phyloP scores from a whole-genome alignment of 2,113 vertebrate species.

The Leptobrachium ailaonicum region DNA sequence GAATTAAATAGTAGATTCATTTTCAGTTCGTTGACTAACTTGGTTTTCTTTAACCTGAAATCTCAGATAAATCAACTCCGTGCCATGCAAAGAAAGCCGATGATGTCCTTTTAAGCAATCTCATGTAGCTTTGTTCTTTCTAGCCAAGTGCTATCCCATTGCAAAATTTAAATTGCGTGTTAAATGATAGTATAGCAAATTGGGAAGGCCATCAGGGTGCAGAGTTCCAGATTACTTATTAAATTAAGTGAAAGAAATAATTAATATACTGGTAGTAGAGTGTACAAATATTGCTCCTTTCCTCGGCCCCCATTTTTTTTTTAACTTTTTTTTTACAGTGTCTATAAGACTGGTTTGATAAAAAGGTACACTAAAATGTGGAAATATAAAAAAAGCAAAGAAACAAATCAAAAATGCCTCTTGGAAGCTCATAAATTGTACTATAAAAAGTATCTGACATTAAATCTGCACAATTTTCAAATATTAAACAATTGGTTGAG shows the following conservation, averaged over 20 bases:
- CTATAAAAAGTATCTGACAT: constrained; percentile 64
- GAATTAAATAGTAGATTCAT: constrained; percentile 11
- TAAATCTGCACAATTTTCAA: constrained; percentile 64
- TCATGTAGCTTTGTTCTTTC: background rate
- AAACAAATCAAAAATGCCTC: constrained; percentile 62
- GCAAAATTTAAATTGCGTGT: constrained; percentile 12
- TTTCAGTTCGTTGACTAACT: background rate
- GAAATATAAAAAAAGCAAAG: constrained; percentile 57
- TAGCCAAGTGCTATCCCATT: constrained; percentile 8
- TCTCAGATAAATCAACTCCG: background rate
- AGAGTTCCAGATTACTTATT: constrained; percentile 17
- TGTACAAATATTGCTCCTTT: constrained; percentile 55
- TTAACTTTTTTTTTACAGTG: constrained; percentile 41
- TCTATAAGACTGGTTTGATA: constrained; percentile 57
- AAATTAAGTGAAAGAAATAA: constrained; percentile 24
- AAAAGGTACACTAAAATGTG: constrained; percentile 66
- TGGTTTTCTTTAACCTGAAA: background rate
- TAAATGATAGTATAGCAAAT: constrained; percentile 17
- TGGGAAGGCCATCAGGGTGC: constrained; percentile 13
- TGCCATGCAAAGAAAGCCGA: background rate
- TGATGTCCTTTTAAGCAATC: background rate
- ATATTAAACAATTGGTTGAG: constrained; percentile 57
- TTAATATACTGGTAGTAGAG: constrained; percentile 25
- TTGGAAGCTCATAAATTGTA: constrained; percentile 72
- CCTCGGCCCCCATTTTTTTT: background rate